Evolutionary conservation across 2,113 vertebrate species (phyloP).

Genomic region (Gnathonemus echidnorhynchus): DNA sequence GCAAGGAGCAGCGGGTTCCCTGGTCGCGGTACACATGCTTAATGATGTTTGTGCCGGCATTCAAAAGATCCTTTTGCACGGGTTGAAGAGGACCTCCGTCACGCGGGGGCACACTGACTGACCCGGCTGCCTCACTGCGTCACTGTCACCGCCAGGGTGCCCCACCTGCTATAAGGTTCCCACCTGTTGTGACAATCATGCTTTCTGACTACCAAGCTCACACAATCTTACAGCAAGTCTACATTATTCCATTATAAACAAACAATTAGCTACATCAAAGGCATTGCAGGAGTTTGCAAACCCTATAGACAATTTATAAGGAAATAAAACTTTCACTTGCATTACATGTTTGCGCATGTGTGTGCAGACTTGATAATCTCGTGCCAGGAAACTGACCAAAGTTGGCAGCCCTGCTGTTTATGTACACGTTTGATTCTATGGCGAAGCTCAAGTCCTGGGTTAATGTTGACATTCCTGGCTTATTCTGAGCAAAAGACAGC

Average conservation of each 20-base stretch:
- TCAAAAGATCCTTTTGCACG: background rate
- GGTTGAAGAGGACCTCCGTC: background rate
- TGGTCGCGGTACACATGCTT: background rate
- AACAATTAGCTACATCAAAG: background rate
- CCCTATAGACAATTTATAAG: no score
- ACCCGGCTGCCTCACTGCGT: background rate
- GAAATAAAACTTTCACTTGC: no score
- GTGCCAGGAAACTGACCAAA: no score
- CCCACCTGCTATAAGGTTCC: background rate
- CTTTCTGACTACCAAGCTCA: background rate
- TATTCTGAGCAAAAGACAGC: background rate
- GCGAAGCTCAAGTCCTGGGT: background rate
- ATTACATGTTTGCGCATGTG: no score
- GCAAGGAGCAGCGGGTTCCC: background rate
- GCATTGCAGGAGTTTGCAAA: background rate
- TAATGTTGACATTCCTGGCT: background rate
- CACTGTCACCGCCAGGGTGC: background rate
- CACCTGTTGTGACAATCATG: background rate
- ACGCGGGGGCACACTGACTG: background rate
- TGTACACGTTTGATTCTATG: background rate
- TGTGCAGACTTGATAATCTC: no score
- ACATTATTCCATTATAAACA: background rate
- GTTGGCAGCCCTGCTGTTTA: background rate
- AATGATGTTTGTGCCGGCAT: background rate
- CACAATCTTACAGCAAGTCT: background rate